A percentile compares a stretch with the other conserved stretches of the same genome.
These are phyloP conservation scores for Myotis lucifugus DNA, from an alignment of 2,113 vertebrate species.

Conservation along the genomic window DNA sequence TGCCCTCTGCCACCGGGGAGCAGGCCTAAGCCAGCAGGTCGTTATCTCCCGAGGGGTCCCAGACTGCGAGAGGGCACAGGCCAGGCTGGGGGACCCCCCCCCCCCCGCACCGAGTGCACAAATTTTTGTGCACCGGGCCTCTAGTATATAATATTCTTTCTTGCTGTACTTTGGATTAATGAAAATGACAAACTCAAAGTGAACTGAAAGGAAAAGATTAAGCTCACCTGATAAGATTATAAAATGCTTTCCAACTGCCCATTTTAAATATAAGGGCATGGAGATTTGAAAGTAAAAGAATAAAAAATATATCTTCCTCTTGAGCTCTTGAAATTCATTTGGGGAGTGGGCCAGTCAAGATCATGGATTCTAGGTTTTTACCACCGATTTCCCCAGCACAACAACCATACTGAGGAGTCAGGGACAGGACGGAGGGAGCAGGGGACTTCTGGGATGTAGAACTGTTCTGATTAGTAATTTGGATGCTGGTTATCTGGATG, in stretches of 20 bases:
- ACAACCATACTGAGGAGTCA: background rate
- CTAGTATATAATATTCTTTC: too few relatives aligned
- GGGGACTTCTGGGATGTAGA: background rate
- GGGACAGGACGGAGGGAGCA: background rate
- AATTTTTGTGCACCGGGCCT: too few relatives aligned
- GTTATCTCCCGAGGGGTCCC: too few relatives aligned
- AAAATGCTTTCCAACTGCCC: background rate
- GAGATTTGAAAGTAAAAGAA: background rate
- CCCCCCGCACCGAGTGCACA: too few relatives aligned
- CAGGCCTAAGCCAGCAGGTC: too few relatives aligned
- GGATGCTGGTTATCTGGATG: background rate
- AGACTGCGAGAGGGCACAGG: too few relatives aligned
- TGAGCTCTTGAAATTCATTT: background rate
- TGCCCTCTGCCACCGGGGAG: too few relatives aligned
- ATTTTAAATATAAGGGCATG: background rate
- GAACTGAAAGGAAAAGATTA: background rate
- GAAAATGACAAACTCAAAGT: background rate
- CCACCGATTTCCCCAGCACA: background rate
- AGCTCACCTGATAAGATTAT: background rate
- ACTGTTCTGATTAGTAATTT: background rate
- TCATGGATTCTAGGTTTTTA: background rate
- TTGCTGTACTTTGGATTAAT: background rate
- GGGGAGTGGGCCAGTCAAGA: background rate
- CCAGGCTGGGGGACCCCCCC: too few relatives aligned
- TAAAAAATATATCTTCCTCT: background rate